Evolutionary conservation across 2,797 vertebrate genomes (phyloP), one percentile per base, ranked within the genome.

Genomic region (Halcyon chelicuti): DNA sequence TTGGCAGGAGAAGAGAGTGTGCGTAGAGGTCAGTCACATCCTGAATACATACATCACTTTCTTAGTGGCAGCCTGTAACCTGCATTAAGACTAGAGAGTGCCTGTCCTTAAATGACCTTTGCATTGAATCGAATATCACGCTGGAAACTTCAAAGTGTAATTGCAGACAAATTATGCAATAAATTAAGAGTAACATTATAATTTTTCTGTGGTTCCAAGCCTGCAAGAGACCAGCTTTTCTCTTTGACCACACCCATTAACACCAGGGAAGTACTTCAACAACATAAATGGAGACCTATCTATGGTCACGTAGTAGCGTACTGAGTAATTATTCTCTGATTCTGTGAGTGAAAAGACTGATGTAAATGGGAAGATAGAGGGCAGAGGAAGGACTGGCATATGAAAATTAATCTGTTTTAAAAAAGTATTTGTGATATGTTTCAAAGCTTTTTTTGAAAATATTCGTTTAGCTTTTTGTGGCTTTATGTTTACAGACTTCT

Each of bases 111-210:
- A 61, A 21, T 49, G 52, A 80, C 83, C 66, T 86, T 84, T 93
- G 47, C 47, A 82, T 61, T 66, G 57, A 71, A n/a, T 87, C 9
- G 6, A 58, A 19, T 66, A 37, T 52, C 61, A 21, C 31, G 22
- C 29, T 88, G 52, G 52, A 88, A 93, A 76, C 60, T 88, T 93
- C 25, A 75, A 93, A 81, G 78, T 61, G 29, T 86, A 47, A 71
- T 22, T 66, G 67, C 82, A 65, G 72, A 57, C 33, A 71, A 68
- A 82, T 83, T 67, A 40, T 46, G 54, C 74, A 80, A 77, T 78
- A 55, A 86, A 91, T 86, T 54, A 54, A 54, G 79, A 75, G 73
- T 39, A 76, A 58, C 39, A 14, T 31, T 51, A 21, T 47, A 39
- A 42, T 52, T 89, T 76, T 78, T 58, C 44, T 54, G 54, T 78